Base-by-base conservation (phyloP, 2,797 vertebrate genomes). In the Phalloptychus januarius region DNA sequence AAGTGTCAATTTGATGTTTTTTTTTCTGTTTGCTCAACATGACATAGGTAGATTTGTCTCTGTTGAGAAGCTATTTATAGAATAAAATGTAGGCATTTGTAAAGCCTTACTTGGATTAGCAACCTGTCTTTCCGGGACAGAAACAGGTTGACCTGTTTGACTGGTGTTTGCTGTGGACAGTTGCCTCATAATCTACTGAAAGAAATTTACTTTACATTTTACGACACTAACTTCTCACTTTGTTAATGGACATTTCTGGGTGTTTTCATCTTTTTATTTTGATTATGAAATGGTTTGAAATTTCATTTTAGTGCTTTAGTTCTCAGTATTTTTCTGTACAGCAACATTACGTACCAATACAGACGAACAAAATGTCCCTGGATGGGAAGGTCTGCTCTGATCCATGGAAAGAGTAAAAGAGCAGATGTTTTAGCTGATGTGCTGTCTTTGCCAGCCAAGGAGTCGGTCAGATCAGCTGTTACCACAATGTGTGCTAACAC, bases 21-120 rank as follows among this genome's bases (percentile, higher is more conserved):
- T 25, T 11, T 33, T 67, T 40, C 36, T 67, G 36, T 40, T 23
- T 10, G 36, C 18, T 67, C 16, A 38, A 38, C 16, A 23, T 65
- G 61, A 38, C 61, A 36, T 8, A 5, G 38, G 36, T 40, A 10
- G 20, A 42, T n/a, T 61, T 7, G 40, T 52, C 3, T 80, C 36
- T 69, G 16, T 72, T 54, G 12, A 69, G 18, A 71, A 56, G 54
- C 63, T 77, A 67, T 83, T 80, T 71, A 15, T 65, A 50, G 70
- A 75, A 71, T 71, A 3, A 72, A 45, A 73, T 12, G 52, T 52
- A 12, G 36, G n/a, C 33, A 56, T 65, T 42, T 70, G 28, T 85
- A 85, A 63, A 42, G 18, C 23, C 61, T 79, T 36, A 71, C 48
- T 5, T 71, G 75, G 78, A 84, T 86, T 79, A 82, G 83, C 75